Evolutionary conservation across 2,797 vertebrate genomes (phyloP).

Genomic region (Hephaestus fuliginosus): DNA sequence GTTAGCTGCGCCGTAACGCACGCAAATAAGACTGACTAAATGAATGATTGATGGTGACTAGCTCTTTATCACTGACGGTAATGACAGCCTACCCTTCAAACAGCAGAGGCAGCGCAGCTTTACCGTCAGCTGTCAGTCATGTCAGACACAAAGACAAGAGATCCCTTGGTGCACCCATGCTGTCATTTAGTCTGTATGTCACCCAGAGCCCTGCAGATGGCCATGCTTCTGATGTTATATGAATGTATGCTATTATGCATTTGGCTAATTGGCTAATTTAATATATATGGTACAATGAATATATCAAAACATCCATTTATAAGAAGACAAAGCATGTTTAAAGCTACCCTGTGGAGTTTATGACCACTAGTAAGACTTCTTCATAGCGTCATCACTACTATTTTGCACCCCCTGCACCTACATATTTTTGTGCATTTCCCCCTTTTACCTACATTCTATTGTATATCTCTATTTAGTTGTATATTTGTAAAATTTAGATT

Average conservation of each 20-base stretch:
- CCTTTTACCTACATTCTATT: no score
- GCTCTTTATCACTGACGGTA: conserved; percentile 11
- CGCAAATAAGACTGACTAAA: not conserved
- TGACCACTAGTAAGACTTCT: not conserved
- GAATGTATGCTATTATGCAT: not conserved
- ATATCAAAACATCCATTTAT: not conserved
- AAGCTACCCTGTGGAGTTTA: not conserved
- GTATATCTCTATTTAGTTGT: no score
- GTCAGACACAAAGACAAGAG: conserved; percentile 14
- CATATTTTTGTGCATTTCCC: no score
- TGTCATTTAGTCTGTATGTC: not conserved
- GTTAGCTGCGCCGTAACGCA: not conserved
- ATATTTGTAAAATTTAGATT: no score
- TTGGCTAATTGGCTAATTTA: not conserved
- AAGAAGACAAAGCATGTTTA: not conserved
- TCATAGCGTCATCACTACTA: no score
- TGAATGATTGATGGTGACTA: conserved; percentile 7
- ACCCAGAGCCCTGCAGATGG: not conserved
- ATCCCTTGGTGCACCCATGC: conserved; percentile 7
- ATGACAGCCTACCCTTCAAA: conserved; percentile 32
- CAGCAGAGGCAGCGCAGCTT: not conserved
- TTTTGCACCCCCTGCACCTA: no score
- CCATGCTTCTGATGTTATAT: not conserved
- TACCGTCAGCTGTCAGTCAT: conserved; percentile 46
- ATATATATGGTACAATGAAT: not conserved